Evolutionary conservation across 2,113 vertebrate species (phyloP), one percentile per base, ranked within the genome.

Genomic region (Scomber japonicus): DNA sequence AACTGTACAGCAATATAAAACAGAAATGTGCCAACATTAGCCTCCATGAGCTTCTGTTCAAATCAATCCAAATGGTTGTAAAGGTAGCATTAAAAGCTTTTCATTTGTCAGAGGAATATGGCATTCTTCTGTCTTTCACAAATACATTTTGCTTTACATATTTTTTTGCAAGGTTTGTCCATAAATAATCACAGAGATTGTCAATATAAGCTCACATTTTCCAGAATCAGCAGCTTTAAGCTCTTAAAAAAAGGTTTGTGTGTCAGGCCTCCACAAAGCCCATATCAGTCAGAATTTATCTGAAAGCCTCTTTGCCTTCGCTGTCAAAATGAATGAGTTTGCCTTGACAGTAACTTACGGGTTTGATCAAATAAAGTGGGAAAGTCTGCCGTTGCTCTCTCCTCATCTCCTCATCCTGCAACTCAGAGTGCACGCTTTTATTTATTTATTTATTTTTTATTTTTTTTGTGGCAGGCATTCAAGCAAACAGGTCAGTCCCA

Each of bases 271-370:
- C 4, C n/a, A 27, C 48, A 53, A 59, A 64, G 11, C 66, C 46
- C 27, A 9, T 8, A 35, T 53, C 24, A 64, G 17, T 71, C 57
- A 57, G 45, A 71, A 40, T 10, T 13, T 12, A 8, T 35, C 40
- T 56, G 31, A 64, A 64, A 27, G 17, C 14, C 45, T 51, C 24
- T 40, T 30, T 40, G 40, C 35, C 17, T 35, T 19, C 31, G 4
- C 46, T 59, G 89, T 92, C 76, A 90, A 35, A 61, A 71, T 61
- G 14, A 78, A 50, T 65, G 35, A 50, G n/a, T 63, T 49, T 50
- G 53, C 63, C 70, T 24, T 69, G 67, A 78, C 45, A 72, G 55
- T 35, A 73, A 75, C 50, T 57, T 72, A 56, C 13, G 10, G 11
- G 15, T 80, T 63, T 55, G 67, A 80, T 83, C 64, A 46, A 51